Conservation (phyloP, 2,797 vertebrate species). For the Monodelphis domestica region DNA sequence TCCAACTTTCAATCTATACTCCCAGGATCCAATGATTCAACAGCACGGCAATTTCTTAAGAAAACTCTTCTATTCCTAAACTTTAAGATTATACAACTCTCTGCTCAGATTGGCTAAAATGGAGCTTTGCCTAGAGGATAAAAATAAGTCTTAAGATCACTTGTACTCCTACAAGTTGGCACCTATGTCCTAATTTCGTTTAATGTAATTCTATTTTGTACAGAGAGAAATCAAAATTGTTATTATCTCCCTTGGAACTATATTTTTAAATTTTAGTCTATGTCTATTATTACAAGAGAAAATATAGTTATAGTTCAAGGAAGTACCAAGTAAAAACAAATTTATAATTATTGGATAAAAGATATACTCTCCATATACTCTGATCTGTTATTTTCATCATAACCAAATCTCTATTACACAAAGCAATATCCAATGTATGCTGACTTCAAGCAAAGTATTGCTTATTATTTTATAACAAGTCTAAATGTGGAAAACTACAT, state of each 20-base stretch:
- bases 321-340: slow-evolving; percentile 44
- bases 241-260: slow-evolving; percentile 4
- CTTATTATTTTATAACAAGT: not conserved
- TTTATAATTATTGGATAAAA: slow-evolving; percentile 47
- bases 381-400: slow-evolving; percentile 20
- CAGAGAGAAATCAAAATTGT: not conserved
- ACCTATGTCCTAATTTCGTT: not conserved
- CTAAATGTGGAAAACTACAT: not conserved
- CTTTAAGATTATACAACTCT: slow-evolving; percentile 54
- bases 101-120: slow-evolving; percentile 46
- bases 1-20: too few relatives aligned
- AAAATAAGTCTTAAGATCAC: slow-evolving; percentile 42
- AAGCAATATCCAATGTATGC: slow-evolving; percentile 1
- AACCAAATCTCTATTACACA: slow-evolving; percentile 32
- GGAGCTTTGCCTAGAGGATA: slow-evolving; percentile 29
- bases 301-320: slow-evolving; percentile 34
- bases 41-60: slow-evolving; percentile 57
- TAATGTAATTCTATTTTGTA: slow-evolving; percentile 12
- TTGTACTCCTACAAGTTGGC: not conserved
- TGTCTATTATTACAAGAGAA: slow-evolving; percentile 46
- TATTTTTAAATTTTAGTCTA: slow-evolving; percentile 33
- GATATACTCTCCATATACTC: slow-evolving; percentile 20
- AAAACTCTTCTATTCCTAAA: slow-evolving; percentile 44
- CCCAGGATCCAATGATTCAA: too few relatives aligned
- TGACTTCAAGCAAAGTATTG: slow-evolving; percentile 34